phyloP scores from a whole-genome alignment of 35 echinoderm and acorn worm genomes.

The Eucidaris tribuloides region DNA sequence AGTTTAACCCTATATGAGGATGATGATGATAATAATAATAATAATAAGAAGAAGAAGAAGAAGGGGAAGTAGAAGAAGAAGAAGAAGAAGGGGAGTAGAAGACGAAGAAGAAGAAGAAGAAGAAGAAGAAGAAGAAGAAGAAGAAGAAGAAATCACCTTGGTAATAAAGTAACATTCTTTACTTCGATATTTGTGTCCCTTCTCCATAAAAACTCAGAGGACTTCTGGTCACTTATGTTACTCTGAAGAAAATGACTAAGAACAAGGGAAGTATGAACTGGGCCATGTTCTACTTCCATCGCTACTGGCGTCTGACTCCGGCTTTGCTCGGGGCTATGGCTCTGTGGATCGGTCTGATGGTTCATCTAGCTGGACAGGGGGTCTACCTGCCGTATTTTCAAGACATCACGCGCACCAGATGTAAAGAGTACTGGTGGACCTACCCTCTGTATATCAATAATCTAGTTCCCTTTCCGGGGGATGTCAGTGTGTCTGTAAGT shows the following conservation, averaged over 20 bases:
- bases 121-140: too few relatives aligned
- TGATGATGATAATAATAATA: too few relatives aligned
- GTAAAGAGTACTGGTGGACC: conserved; percentile 29
- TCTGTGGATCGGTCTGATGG: conserved; percentile 13
- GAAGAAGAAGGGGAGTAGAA: too few relatives aligned
- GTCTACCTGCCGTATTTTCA: neutral
- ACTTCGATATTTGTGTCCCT: too few relatives aligned
- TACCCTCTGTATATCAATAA: conserved; percentile 44
- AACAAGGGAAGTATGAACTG: conserved; percentile 43
- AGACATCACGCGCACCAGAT: neutral
- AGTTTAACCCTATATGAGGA: too few relatives aligned
- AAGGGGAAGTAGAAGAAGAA: too few relatives aligned
- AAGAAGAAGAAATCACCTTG: too few relatives aligned
- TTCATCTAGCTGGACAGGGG: neutral
- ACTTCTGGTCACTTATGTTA: conserved; percentile 14
- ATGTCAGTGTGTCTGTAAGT: neutral
- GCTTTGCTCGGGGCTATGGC: neutral
- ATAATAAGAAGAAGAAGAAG: too few relatives aligned
- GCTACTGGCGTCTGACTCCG: conserved; percentile 47
- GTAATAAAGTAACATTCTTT: too few relatives aligned
- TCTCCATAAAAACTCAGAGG: too few relatives aligned
- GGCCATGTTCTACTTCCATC: conserved; percentile 41
- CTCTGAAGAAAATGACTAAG: conserved; percentile 9
- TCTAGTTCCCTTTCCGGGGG: conserved; percentile 27
- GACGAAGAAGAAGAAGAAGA: too few relatives aligned